Base-by-base conservation (phyloP, 2,888 invertebrate genomes). In the Orthonevra nobilis region DNA sequence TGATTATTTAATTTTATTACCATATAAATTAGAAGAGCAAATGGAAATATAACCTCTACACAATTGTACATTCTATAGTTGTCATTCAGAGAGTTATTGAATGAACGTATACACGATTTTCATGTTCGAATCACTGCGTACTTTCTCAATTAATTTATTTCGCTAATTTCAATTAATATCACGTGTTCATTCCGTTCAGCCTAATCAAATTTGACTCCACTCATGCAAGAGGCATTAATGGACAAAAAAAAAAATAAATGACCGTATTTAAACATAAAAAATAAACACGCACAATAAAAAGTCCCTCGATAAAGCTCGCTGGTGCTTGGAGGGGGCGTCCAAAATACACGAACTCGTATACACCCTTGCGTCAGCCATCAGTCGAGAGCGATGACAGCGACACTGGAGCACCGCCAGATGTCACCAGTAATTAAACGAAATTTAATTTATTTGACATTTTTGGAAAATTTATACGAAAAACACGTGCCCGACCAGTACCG, bases 341-440 rank as follows among this genome's bases (percentile, higher is more conserved):
- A 23, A 28, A 10, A 10, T 30, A 17, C 19, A 17, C 15, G 12
- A 2, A n/a, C 26, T 40, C 19, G 10, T 20, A 32, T 26, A 42
- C 23, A n/a, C 36, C 17, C 46, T 9, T 38, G 10, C 20, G 9
- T 15, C 32, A 44, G 26, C 15, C 14, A 40, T 40, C 42, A 26
- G n/a, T n/a, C 40, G 17, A 28, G 26, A 34, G 52, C 58, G 70
- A 46, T 77, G 77, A 77, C 70, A 77, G 64, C 40, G 46, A 44
- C 42, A 64, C 52, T 52, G 64, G 52, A 77, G 60, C 60, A 72
- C 52, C 52, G 58, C 64, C 70, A 72, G 64, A 66, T 72, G 70
- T 72, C 70, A 77, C 60, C 58, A 77, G 70, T 77, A 77, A 77
- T 77, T 77, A 75, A 75, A 77, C 32, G 60, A 77, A 77, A 77